These are phyloP conservation scores for Dynastes grantii DNA, from an alignment of 2,888 invertebrate genomes.

Conservation along the genomic window DNA sequence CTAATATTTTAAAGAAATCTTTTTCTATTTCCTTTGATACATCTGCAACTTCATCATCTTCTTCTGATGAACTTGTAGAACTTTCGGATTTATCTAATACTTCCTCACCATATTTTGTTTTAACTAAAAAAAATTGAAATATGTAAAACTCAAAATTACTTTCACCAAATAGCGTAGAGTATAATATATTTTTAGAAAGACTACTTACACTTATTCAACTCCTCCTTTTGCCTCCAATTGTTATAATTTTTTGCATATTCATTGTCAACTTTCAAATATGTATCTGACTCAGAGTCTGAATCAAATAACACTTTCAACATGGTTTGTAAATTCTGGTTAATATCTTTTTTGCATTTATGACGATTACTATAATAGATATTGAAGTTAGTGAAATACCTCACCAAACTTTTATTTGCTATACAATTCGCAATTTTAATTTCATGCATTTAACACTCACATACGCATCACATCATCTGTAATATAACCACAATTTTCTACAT, in stretches of 20 bases:
- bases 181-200: background rate
- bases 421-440: too few relatives aligned
- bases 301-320: conserved; percentile 71
- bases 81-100: conserved; percentile 70
- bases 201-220: conserved; percentile 83
- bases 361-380: too few relatives aligned
- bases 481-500: too few relatives aligned
- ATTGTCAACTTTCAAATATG: conserved; percentile 80
- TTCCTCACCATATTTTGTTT: conserved; percentile 82
- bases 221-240: conserved; percentile 88
- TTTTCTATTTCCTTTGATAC: conserved; percentile 82
- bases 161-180: too few relatives aligned
- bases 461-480: too few relatives aligned
- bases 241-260: conserved; percentile 90
- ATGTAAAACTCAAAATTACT: too few relatives aligned
- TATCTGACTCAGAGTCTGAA: conserved; percentile 72
- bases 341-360: too few relatives aligned
- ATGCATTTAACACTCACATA: too few relatives aligned
- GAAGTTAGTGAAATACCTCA: too few relatives aligned
- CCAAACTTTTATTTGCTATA: too few relatives aligned
- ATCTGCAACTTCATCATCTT: conserved; percentile 75
- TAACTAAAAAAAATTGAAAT: conserved; percentile 73
- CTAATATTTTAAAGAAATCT: conserved; percentile 89
- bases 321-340: conserved; percentile 13
- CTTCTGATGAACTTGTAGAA: conserved; percentile 72